phyloP scores from a whole-genome alignment of 2,113 vertebrate genomes.

The Nycticorax nycticorax region DNA sequence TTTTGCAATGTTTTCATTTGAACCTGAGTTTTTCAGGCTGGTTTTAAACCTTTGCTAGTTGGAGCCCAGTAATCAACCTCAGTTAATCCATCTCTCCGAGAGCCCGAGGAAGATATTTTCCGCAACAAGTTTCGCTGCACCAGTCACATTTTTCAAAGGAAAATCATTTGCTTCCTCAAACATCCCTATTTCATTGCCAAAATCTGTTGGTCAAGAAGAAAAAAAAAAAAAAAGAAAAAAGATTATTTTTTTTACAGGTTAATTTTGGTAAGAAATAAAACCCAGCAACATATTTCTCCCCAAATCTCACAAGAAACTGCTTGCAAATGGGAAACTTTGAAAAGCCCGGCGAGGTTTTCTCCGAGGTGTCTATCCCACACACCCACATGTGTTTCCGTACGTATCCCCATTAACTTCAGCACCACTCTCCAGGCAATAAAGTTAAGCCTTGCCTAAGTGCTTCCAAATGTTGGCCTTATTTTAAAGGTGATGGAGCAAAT shows the following conservation, averaged over 20 bases:
- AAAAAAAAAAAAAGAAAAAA: neutral
- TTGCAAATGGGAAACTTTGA: neutral
- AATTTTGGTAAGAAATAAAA: neutral
- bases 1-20: neutral
- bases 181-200: neutral
- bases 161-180: neutral
- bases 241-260: neutral
- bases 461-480: neutral
- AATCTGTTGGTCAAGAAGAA: neutral
- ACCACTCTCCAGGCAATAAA: neutral
- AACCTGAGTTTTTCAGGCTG: neutral
- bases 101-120: neutral
- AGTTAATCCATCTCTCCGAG: neutral
- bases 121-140: neutral
- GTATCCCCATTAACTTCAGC: neutral
- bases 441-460: neutral
- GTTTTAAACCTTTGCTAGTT: neutral
- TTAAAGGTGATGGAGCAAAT: neutral
- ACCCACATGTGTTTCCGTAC: rapidly evolving
- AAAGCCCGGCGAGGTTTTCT: neutral
- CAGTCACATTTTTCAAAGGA: neutral
- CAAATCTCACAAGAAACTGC: neutral
- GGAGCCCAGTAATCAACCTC: neutral
- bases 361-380: neutral
- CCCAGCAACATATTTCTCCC: neutral